Evolutionary conservation across 92 coral and sea anemone species (phyloP).

Genomic region (Actinostola sp.): DNA sequence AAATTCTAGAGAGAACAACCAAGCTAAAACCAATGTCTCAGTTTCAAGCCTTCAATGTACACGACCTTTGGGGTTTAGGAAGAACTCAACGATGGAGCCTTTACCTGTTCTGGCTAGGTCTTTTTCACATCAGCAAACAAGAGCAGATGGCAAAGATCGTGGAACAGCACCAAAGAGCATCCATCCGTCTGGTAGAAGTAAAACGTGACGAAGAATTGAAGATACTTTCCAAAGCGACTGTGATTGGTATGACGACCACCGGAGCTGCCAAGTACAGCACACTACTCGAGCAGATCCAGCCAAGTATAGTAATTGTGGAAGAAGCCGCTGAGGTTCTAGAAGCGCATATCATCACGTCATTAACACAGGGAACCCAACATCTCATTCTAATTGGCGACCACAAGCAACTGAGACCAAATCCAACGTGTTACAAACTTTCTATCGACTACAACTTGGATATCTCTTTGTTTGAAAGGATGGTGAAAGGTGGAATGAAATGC

Average conservation of each 20-base stretch:
- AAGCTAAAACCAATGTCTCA: too few species aligned
- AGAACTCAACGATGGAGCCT: too few species aligned
- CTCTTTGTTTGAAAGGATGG: slow-evolving; percentile 90
- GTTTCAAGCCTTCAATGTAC: too few species aligned
- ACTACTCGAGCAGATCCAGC: slow-evolving; percentile 58
- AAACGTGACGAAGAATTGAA: slow-evolving; percentile 60
- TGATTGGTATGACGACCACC: slow-evolving; percentile 63
- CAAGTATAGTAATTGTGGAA: slow-evolving; percentile 70
- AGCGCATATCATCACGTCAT: too few species aligned
- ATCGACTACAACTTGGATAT: slow-evolving; percentile 55
- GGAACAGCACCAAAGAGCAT: slow-evolving; percentile 53
- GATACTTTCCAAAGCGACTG: slow-evolving; percentile 66
- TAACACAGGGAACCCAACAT: slow-evolving; percentile 67
- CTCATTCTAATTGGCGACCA: slow-evolving; percentile 85
- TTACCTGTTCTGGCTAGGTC: too few species aligned
- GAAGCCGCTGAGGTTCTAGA: slow-evolving; percentile 92
- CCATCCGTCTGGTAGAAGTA: slow-evolving; percentile 69
- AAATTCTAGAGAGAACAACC: too few species aligned
- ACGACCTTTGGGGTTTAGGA: too few species aligned
- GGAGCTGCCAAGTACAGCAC: slow-evolving; percentile 68
- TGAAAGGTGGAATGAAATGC: neutral
- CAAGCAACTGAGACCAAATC: slow-evolving; percentile 82
- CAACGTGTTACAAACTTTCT: slow-evolving; percentile 69
- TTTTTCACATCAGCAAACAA: slow-evolving; percentile 28
- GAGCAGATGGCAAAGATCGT: slow-evolving; percentile 51